Percentiles rank a stretch among this genome's conserved stretches.
Evolutionary conservation across 2,888 invertebrate species (phyloP).

Genomic region (Nebria salina): DNA sequence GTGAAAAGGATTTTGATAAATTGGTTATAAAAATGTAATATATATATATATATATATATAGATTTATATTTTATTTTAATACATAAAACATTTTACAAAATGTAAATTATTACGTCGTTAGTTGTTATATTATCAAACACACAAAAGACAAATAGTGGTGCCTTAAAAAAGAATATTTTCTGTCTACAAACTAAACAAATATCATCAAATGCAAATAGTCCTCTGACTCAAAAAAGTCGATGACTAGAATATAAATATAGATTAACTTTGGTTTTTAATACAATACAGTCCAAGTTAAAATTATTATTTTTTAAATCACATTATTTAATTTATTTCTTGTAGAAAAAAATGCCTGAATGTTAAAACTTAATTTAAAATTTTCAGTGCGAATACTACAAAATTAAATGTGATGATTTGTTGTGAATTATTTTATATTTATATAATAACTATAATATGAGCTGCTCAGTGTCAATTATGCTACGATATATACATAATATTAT

Average conservation of each 20-base stretch:
- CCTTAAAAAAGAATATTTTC: slow-evolving; percentile 37
- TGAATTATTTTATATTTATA: neutral
- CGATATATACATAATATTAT: slow-evolving; percentile 41
- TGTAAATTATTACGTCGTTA: slow-evolving; percentile 42
- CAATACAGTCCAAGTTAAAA: neutral
- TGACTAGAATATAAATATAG: slow-evolving; percentile 40
- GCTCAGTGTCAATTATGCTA: slow-evolving; percentile 38
- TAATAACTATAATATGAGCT: slow-evolving; percentile 39
- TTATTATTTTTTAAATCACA: neutral
- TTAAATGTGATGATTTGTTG: neutral
- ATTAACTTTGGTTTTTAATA: slow-evolving; percentile 42
- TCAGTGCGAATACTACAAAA: neutral
- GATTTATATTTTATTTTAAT: slow-evolving; percentile 46
- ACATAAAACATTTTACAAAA: slow-evolving; percentile 47
- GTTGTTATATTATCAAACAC: slow-evolving; percentile 38
- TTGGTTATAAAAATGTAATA: slow-evolving; percentile 11
- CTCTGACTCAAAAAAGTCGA: slow-evolving; percentile 35
- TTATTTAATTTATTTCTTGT: neutral
- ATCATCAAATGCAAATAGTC: slow-evolving; percentile 42
- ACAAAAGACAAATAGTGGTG: slow-evolving; percentile 43
- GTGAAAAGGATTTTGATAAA: slow-evolving; percentile 1
- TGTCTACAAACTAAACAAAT: slow-evolving; percentile 37
- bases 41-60: slow-evolving; percentile 14
- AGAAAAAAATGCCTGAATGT: neutral
- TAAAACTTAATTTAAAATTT: neutral